Conservation (phyloP, 2,888 invertebrate genomes). For the Drosophila fungiperda region DNA sequence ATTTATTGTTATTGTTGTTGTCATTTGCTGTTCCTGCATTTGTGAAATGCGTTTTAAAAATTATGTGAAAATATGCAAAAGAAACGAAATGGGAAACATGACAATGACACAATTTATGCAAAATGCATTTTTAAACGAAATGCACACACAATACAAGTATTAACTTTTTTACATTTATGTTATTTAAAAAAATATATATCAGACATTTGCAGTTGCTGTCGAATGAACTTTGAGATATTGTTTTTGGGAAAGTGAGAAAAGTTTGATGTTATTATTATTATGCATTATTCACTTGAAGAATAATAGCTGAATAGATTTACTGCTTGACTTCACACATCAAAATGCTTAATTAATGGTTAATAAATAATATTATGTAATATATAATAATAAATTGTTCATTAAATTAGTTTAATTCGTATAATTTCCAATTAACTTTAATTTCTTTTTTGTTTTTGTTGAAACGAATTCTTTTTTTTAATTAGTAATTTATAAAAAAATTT, state of each 20-base stretch:
- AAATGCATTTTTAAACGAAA: slow-evolving; percentile 59
- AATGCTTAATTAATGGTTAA: not conserved
- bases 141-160: slow-evolving; percentile 51
- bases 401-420: too few species aligned
- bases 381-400: too few species aligned
- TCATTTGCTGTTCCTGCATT: slow-evolving; percentile 30
- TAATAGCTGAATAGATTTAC: not conserved
- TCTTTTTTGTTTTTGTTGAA: too few species aligned
- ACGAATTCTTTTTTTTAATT: too few species aligned
- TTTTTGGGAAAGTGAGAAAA: slow-evolving; percentile 19
- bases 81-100: slow-evolving; percentile 46
- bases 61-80: slow-evolving; percentile 52
- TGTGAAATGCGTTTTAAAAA: slow-evolving; percentile 67
- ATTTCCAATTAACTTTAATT: too few species aligned
- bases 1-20: not conserved
- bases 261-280: slow-evolving; percentile 10
- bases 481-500: too few species aligned
- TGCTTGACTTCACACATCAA: not conserved
- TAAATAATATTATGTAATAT: too few species aligned
- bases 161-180: slow-evolving; percentile 41
- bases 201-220: slow-evolving; percentile 30
- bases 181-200: slow-evolving; percentile 28
- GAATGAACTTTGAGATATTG: slow-evolving; percentile 28
- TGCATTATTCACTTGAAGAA: slow-evolving; percentile 4
- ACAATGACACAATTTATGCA: slow-evolving; percentile 70